Evolutionary conservation across 2,888 invertebrate genomes (phyloP), one percentile per base, ranked within the genome.

Genomic region (Apamea sordens): DNA sequence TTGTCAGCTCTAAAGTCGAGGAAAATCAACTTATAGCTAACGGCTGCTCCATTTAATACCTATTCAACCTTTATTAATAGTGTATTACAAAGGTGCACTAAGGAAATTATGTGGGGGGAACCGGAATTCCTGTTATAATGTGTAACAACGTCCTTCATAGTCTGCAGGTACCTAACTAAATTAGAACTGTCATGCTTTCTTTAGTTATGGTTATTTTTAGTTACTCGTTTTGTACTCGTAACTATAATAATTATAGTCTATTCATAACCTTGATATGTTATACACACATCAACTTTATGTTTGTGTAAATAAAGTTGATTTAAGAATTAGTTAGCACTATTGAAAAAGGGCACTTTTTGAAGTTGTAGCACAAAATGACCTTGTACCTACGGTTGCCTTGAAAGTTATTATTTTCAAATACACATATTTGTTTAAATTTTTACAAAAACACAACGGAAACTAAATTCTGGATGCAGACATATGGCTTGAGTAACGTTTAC

Each of bases 71-170:
- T 2, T 50, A 21, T n/a, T n/a, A 59, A 59, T 41, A 32, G 32
- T 0, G 53, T 73, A 50, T 41, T 47, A 63, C n/a, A 85, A 85
- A 81, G 65, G 70, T 32, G 70, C 56, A 32, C 32, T 68, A 67
- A 83, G 82, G 81, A 81, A 83, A 83, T 83, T 56, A 81, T 24
- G 21, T 61, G 53, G 47, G 11, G 53, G 41, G n/a, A 63, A 50
- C 67, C 53, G 85, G 74, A 85, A 67, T n/a, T 32, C 0, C 4
- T 32, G 65, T 47, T 61, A 41, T 41, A 71, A 63, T 71, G 41
- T 67, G 53, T 32, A 44, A 72, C 64, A 69, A 65, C 7, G 70
- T 44, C 70, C 59, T 84, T 84, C 65, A 44, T 65, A 64, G 64
- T 65, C 24, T 18, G 53, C 15, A 11, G n/a, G 24, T 61, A 65